Conservation (phyloP, 2,797 vertebrate genomes). For the Ctenosaura bakeri region DNA sequence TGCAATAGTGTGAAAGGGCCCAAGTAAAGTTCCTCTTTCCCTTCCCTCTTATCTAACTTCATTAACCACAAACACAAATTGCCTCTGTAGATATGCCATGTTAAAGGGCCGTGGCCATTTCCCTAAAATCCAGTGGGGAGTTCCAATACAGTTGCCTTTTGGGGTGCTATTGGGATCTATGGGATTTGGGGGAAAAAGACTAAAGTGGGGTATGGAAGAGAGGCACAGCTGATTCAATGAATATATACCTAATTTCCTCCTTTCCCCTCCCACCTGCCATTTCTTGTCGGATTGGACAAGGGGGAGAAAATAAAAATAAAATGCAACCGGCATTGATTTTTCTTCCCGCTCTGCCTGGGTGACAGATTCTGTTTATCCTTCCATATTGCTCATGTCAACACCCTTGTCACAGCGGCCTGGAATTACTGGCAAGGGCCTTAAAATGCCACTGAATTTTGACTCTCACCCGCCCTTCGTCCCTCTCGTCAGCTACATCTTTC, state of each 20-base stretch:
- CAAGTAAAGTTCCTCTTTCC: no score
- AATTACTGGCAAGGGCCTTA: neutral
- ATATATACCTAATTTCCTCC: neutral
- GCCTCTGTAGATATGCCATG: no score
- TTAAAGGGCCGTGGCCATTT: no score
- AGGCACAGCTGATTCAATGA: neutral
- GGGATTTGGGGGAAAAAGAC: no score
- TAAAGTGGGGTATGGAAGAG: no score
- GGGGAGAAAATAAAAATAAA: neutral
- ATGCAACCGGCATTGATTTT: constrained; percentile 29
- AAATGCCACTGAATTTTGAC: neutral
- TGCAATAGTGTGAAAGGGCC: no score
- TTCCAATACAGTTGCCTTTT: neutral
- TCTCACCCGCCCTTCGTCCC: no score
- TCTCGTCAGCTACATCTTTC: neutral
- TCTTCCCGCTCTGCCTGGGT: neutral
- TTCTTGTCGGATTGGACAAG: constrained; percentile 3
- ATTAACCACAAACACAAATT: neutral
- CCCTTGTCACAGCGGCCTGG: neutral
- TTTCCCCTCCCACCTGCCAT: neutral
- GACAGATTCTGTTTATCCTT: constrained; percentile 33
- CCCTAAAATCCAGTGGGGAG: neutral
- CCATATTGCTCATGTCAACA: neutral
- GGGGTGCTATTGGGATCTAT: no score
- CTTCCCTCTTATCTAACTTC: no score